A percentile compares a stretch with the other conserved stretches of the same genome.
Conservation (phyloP, 2,113 vertebrate genomes). For the Aythya baeri region DNA sequence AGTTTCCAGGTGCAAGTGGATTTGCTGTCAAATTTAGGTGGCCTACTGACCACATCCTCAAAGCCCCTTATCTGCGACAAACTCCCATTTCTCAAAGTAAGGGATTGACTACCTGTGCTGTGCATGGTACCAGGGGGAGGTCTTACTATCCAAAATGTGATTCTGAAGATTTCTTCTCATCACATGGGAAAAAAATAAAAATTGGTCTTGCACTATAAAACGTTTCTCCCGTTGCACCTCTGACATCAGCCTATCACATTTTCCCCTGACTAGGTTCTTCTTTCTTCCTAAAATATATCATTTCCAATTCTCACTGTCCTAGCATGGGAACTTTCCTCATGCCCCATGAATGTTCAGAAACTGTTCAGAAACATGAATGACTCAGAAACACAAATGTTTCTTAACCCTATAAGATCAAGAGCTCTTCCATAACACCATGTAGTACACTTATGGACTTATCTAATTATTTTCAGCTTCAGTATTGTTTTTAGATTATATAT, state of each 20-base stretch:
- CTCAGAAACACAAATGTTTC: not conserved
- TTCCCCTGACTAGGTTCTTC: not conserved
- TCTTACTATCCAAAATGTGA: not conserved
- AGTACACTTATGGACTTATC: not conserved
- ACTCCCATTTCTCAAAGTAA: not conserved
- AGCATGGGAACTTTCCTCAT: not conserved
- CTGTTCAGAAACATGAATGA: not conserved
- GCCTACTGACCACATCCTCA: not conserved
- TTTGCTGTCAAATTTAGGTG: not conserved
- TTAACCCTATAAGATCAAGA: not conserved
- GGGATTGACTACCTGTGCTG: not conserved
- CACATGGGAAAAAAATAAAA: not conserved
- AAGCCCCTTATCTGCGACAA: not conserved
- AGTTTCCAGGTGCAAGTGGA: not conserved
- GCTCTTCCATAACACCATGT: not conserved
- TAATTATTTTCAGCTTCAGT: not conserved
- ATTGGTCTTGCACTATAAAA: not conserved
- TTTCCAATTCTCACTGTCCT: not conserved
- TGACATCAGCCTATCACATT: not conserved
- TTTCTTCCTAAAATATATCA: not conserved
- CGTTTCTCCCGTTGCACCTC: fast-evolving
- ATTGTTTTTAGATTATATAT: not conserved
- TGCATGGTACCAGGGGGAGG: not conserved
- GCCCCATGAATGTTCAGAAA: not conserved
- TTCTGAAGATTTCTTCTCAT: not conserved